Base-by-base conservation (phyloP, 2,888 invertebrate species). In the Plebejus anna region DNA sequence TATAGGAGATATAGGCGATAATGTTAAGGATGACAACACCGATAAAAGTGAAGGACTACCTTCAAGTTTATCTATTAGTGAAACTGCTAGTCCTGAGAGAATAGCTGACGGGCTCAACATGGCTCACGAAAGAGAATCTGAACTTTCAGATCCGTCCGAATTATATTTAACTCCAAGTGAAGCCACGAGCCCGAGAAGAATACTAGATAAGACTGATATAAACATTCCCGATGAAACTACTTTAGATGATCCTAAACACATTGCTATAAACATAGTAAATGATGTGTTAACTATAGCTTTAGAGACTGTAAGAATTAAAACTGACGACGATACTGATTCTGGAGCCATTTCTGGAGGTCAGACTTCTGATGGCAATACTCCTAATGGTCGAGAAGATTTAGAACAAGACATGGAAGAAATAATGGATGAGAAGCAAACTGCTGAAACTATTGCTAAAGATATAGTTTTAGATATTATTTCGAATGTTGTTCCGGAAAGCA, bases 101-200 rank as follows among this genome's bases (percentile, higher is more conserved):
- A 85, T 90, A 9, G 90, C 92, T 2, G 90, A 91, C 80, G 87
- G 84, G 73, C 85, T 89, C 42, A 88, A 89, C 80, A 82, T 90
- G 13, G 82, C 83, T 36, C 82, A 92, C 32, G 94, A 96, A 82
- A 93, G 94, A 80, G 96, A 96, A 87, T 92, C 95, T 61, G 94
- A 95, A 79, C 94, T 96, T 75, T 96, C 96, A 80, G 96, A 96
- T 86, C 94, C 95, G 79, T 96, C 96, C 75, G 96, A 96, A 83
- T 91, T 95, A 78, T 96, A 96, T 83, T 88, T 96, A 79, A 96
- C 96, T 75, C 96, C 96, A 36, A 96, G 96, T 66, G 96, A 96
- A 86, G 91, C 95, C 61, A 94, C 94, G 81, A 94, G 94, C 81
- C 94, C 94, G 80, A 90, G 89, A 82, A 91, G 89, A 87, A 84